phyloP scores from a whole-genome alignment of 2,797 vertebrate genomes.

The Dendrocincla fuliginosa region DNA sequence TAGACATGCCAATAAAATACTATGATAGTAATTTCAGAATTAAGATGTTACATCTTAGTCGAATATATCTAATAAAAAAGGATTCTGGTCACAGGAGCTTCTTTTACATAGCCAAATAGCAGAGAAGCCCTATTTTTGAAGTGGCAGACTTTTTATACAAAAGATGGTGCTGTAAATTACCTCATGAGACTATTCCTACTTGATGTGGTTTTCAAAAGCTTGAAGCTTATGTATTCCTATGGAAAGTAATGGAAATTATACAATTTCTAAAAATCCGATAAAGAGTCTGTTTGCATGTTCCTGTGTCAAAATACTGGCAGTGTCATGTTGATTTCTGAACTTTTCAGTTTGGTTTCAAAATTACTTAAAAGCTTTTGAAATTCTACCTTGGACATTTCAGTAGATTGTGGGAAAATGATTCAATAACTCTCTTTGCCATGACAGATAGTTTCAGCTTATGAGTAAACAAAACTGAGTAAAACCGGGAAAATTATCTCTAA shows the following conservation, averaged over 20 bases:
- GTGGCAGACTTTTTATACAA: neutral
- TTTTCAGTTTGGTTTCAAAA: neutral
- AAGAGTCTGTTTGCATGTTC: rapidly evolving
- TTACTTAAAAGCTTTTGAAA: neutral
- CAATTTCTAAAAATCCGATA: neutral
- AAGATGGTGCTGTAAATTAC: neutral
- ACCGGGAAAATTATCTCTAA: neutral
- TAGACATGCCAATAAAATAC: neutral
- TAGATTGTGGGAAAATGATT: neutral
- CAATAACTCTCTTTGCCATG: neutral
- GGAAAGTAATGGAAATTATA: neutral
- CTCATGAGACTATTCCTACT: neutral
- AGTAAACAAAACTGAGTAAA: neutral
- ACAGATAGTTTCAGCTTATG: neutral
- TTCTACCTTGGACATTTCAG: neutral
- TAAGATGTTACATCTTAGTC: neutral
- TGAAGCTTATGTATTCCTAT: neutral
- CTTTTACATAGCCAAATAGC: neutral
- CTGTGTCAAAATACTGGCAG: neutral
- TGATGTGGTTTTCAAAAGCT: neutral
- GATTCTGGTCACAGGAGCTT: neutral
- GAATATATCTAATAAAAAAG: neutral
- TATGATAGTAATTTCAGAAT: neutral
- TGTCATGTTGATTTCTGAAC: neutral
- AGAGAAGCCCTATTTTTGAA: neutral